Base-by-base conservation (phyloP, 2,113 vertebrate genomes). In the Spermophilus dauricus region DNA sequence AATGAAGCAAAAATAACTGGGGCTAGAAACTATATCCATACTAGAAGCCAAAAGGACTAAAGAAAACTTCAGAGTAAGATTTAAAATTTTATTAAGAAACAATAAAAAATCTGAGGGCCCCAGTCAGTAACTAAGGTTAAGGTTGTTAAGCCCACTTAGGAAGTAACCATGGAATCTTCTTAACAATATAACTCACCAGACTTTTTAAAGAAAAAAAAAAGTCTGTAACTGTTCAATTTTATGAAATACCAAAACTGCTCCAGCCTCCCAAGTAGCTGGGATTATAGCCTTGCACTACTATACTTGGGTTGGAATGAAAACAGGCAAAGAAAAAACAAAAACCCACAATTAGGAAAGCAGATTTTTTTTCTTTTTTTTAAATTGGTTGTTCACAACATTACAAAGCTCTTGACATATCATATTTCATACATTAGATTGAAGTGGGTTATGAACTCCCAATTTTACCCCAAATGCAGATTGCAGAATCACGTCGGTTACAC, bases 21-120 rank as follows among this genome's bases (percentile, higher is more conserved):
- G 42, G 22, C 48, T 84, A 32, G 69, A 86, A 69, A 86, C 39
- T 26, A 45, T 26, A 12, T 20, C 30, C 42, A 77, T 39, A 34
- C 10, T 58, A 34, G 80, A 75, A 77, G 32, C 37, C 45, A 58
- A 26, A 63, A 88, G 22, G n/a, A 72, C 65, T 17, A 73, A 75
- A 72, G 39, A 82, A 13, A 48, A 72, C 26, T 85, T 76, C 56
- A 30, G n/a, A 70, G 42, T 0, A 51, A 58, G 82, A 77, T 65
- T 30, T 73, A 51, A n/a, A 82, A n/a, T 34, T 72, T 78, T 76
- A 75, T 76, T 80, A 91, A 58, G 69, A 78, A 83, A 95, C 37
- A 61, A 53, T 24, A 1, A 53, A 37, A 80, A 48, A 65, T 72
- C 37, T 65, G 28, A 90, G 22, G 48, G 26, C 56, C 63, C 28